Percentiles rank a stretch among this genome's conserved stretches.
Evolutionary conservation across 2,113 vertebrate species (phyloP).

Genomic region (Macheiramphus alcinus): DNA sequence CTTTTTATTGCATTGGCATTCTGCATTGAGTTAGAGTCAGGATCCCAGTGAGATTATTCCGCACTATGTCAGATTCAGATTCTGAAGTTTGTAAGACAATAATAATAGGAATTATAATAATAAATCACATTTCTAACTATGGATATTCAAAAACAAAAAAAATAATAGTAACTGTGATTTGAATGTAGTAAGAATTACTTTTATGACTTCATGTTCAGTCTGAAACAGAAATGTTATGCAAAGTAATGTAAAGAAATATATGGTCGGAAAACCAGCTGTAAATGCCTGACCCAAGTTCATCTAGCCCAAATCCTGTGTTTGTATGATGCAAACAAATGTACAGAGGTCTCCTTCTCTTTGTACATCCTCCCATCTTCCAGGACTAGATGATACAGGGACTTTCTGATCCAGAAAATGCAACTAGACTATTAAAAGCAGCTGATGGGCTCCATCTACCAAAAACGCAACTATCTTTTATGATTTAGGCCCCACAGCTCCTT

Average conservation of each 20-base stretch:
- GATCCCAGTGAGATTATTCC: neutral
- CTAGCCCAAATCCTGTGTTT: neutral
- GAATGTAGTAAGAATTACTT: neutral
- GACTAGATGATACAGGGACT: no score
- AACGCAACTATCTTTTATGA: neutral
- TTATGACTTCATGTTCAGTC: neutral
- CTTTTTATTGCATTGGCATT: neutral
- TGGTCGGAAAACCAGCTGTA: neutral
- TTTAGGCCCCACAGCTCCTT: neutral
- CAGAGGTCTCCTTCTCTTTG: neutral
- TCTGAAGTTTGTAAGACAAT: neutral
- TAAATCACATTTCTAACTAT: neutral
- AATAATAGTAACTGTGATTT: neutral
- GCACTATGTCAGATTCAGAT: neutral
- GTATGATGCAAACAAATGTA: neutral
- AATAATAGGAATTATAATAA: neutral
- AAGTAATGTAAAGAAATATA: neutral
- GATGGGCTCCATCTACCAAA: neutral
- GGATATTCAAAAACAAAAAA: neutral
- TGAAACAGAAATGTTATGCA: neutral
- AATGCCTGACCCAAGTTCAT: neutral
- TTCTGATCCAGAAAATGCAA: neutral
- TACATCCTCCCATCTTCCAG: neutral
- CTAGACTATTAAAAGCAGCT: neutral
- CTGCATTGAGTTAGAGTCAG: neutral